Evolutionary conservation across 2,113 vertebrate species (phyloP).

Genomic region (Macrotis lagotis): DNA sequence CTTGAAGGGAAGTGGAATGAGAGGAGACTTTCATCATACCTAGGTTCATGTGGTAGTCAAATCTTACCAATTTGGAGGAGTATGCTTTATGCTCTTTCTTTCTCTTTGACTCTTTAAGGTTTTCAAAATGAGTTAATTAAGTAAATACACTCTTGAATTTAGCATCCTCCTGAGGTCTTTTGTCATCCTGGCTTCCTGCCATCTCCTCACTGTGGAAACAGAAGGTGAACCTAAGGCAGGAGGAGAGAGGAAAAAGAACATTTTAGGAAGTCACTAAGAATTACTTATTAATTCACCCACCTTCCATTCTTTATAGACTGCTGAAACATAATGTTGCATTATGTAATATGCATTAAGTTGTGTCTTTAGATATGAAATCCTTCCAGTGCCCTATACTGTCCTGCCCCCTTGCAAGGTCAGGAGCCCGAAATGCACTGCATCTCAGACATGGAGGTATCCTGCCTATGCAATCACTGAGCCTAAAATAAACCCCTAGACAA

Average conservation of each 20-base stretch:
- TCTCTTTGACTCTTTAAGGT: constrained; percentile 38
- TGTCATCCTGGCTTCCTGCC: constrained; percentile 27
- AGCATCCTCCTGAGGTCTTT: constrained; percentile 41
- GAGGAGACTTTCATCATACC: neutral
- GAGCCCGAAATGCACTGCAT: neutral
- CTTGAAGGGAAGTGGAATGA: neutral
- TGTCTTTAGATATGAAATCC: neutral
- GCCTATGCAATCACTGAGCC: neutral
- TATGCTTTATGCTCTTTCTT: constrained; percentile 8
- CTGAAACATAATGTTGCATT: neutral
- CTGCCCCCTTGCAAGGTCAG: neutral
- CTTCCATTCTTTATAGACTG: constrained; percentile 20
- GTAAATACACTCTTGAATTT: constrained; percentile 24
- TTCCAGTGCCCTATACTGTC: neutral
- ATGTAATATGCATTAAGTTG: neutral
- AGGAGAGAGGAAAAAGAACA: neutral
- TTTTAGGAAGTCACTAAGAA: neutral
- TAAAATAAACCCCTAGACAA: neutral
- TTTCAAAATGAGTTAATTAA: constrained; percentile 27
- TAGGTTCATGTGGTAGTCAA: neutral
- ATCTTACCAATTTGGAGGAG: no score
- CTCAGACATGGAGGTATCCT: neutral
- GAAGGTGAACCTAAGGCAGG: neutral
- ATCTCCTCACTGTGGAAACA: constrained; percentile 11
- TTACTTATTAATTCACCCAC: neutral